Base-by-base conservation (phyloP, 2,888 invertebrate species). In the Drosophila colorata region DNA sequence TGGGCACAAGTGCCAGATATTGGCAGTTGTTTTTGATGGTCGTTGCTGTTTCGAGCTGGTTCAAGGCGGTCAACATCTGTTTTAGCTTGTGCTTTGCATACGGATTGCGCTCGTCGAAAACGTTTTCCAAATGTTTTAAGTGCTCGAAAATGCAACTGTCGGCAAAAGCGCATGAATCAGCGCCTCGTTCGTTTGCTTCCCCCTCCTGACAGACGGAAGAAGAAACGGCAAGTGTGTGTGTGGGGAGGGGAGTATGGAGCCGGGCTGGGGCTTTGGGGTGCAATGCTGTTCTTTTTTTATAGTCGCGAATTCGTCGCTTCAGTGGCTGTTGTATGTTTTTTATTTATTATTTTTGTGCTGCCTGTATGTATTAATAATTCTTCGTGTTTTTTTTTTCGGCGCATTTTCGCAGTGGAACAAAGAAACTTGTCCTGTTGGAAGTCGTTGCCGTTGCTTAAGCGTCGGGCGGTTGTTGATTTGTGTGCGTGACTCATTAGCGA, bases 401-500 rank as follows among this genome's bases (percentile, higher is more conserved):
- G 33, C 47, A 16, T 58, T 58, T 57, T 57, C 18, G 25, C 25
- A 18, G 28, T 43, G 23, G 25, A 64, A 63, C 71, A 71, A 70
- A 70, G 71, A 44, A 64, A 48, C 69, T 51, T 40, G 41, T n/a
- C 31, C 31, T 31, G 31, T 11, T 31, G 31, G 31, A 11, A 31
- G 31, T 11, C 11, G 31, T 11, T 11, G 31, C 11, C 31, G 31
- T 0, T 11, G 25, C 11, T 11, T 28, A 28, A 11, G 31, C 31
- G 8, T 1, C 28, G 8, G 43, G 35, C 47, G 33, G 18, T 23
- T 60, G 69, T 57, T 60, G 56, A 38, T 71, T 47, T 56, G 53
- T 69, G 61, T 66, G 74, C 47, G 61, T 78, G 82, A 78, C 59
- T 75, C 66, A 75, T 38, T 47, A 40, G 28, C 16, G 28, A 49